Evolutionary conservation across 2,797 vertebrate species (phyloP), one percentile per base, ranked within the genome.

Genomic region (Arnoldichthys spilopterus): DNA sequence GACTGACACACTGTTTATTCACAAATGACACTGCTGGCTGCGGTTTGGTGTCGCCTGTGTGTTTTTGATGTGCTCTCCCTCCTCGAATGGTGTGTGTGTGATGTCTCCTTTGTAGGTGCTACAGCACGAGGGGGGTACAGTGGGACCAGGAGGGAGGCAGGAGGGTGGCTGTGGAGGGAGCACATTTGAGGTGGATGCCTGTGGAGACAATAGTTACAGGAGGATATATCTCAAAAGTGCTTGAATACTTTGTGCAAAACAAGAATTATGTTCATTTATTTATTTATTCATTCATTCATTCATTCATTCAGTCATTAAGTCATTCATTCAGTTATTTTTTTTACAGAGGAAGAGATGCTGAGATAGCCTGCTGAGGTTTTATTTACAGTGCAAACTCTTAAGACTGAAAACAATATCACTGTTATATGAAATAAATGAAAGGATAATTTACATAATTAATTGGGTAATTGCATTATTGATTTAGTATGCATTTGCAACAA

Each of bases 1-100:
- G 94, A 96, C 94, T 97, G 96, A 97, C 96, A 96, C 94, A 93
- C 95, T 97, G 96, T 82, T 84, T 82, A 82, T 97, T 97, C 95
- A 88, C 90, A 91, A 93, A 94, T 96, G 96, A 97, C 94, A 95
- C 93, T 92, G 90, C 86, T 88, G 93, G 93, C 93, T 87, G 87
- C 89, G 92, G 94, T 96, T 96, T 93, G 93, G 93, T 96, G 95
- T 97, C 95, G 93, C 93, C 93, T 92, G 92, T 92, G 94, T 95
- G 53, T 95, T 94, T 93, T 90, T 92, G 93, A 95, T 93, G 92
- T 92, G 63, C 56, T 56, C 58, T 90, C 88, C 85, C 89, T 90
- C 87, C 81, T 87, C 92, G 95, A 95, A 93, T 90, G 70, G 69
- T 81, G 87, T 71, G 90, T 70, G 90, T 89, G 91, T 90, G 92